Percentiles rank a stretch among this genome's conserved stretches.
Conservation (phyloP, 2,888 invertebrate species). For the Linyphia triangularis region DNA sequence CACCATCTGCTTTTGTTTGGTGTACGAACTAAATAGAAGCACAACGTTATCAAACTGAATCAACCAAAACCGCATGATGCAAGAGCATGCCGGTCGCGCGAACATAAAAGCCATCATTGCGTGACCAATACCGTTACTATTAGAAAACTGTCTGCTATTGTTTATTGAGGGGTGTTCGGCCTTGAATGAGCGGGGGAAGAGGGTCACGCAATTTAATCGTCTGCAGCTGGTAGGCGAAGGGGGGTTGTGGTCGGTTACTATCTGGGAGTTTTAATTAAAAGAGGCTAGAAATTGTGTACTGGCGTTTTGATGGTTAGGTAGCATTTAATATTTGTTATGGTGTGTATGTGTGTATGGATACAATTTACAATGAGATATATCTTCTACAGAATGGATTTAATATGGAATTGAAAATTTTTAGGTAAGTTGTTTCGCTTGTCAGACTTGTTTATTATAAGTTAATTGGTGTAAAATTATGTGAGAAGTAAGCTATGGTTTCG, state of each 20-base stretch:
- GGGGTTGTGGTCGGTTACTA: not conserved
- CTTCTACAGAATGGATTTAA: too few relatives aligned
- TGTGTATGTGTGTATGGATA: too few relatives aligned
- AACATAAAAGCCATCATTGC: constrained; percentile 24
- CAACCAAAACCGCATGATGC: not conserved
- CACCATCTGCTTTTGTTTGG: not conserved
- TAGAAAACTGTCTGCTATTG: constrained; percentile 38
- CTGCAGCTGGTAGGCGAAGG: constrained; percentile 42
- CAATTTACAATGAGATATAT: too few relatives aligned
- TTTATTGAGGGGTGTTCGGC: constrained; percentile 8
- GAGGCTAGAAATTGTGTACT: not conserved
- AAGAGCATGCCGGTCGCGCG: not conserved
- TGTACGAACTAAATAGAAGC: not conserved
- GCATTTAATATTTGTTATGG: too few relatives aligned
- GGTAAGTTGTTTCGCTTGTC: too few relatives aligned
- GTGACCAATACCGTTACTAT: constrained; percentile 55
- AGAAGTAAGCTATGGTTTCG: too few relatives aligned
- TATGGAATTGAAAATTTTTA: too few relatives aligned
- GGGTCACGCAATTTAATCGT: constrained; percentile 25
- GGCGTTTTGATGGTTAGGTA: too few relatives aligned
- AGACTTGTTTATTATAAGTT: too few relatives aligned
- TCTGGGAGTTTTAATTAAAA: not conserved
- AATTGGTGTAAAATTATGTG: too few relatives aligned
- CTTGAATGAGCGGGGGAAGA: not conserved
- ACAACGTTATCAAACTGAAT: not conserved